Evolutionary conservation across 2,797 vertebrate genomes (phyloP), one percentile per base, ranked within the genome.

Genomic region (Triplophysa yarkandensis): DNA sequence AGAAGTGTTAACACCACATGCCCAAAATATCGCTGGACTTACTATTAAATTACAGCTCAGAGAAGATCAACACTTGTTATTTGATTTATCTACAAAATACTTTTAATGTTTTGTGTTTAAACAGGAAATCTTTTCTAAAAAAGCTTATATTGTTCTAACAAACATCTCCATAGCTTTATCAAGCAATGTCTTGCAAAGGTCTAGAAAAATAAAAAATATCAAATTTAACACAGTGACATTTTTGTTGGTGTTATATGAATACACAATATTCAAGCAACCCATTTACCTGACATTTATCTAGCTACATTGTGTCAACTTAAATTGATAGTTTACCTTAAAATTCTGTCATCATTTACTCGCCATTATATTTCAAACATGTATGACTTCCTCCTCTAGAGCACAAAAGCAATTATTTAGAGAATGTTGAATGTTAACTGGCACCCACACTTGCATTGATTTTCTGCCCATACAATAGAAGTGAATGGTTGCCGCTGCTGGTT

Each of bases 11-110:
- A 27, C 23, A 54, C 25, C 25, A 60, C 61, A 80, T 68, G 30
- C 44, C 46, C 54, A 39, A 76, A 77, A 67, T 60, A 67, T 74
- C 39, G 44, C 41, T 69, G 39, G 36, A 74, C 58, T 68, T 67
- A 76, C 68, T 62, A 27, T 66, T 68, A 11, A 69, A 64, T 55
- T 55, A 28, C 54, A 70, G 54, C 46, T 73, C 28, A 57, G 50
- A 23, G 23, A 19, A 64, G 68, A 78, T 68, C 69, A 48, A 64
- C 41, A 23, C 50, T 69, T 41, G 41, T 28, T 36, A 43, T 60
- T 27, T 30, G n/a, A 30, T 34, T 34, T 52, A 17, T 65, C 25
- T 36, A 2, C 2, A 6, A 54, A 27, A 54, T 3, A 2, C 19
- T 50, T 54, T 28, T 7, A 54, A 27, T 54, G 25, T 6, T 11